Conservation (phyloP, 2,888 invertebrate genomes). For the Lampropteryx suffumata region DNA sequence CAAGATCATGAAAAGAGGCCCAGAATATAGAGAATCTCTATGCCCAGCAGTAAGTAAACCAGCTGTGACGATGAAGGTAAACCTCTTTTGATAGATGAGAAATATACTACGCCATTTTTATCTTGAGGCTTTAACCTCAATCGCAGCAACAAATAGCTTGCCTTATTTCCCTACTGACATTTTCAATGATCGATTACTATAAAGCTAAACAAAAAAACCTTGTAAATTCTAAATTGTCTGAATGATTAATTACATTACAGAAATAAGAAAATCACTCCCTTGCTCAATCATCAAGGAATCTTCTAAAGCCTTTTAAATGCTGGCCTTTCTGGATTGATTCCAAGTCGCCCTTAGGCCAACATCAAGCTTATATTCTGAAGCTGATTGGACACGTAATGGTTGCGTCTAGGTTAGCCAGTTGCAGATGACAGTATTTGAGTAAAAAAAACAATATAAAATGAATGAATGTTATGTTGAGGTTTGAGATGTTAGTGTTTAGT, state of each 20-base stretch:
- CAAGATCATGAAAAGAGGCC: no score
- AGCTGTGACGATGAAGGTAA: no score
- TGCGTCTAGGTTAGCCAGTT: no score
- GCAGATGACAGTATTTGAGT: no score
- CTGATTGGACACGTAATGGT: no score
- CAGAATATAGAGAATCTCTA: no score
- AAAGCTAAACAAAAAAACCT: slow-evolving; percentile 16
- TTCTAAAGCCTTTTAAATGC: slow-evolving; percentile 23
- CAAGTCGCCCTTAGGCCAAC: background rate
- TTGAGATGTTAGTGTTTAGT: no score
- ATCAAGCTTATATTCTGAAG: background rate
- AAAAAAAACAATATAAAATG: no score
- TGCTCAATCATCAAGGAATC: slow-evolving; percentile 22
- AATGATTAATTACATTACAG: slow-evolving; percentile 27
- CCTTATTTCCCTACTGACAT: slow-evolving; percentile 14
- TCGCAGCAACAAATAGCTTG: background rate
- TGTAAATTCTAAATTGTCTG: slow-evolving; percentile 23
- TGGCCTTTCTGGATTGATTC: slow-evolving; percentile 1
- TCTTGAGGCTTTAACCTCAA: background rate
- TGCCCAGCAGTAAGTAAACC: no score
- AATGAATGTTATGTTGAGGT: no score
- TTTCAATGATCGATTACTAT: slow-evolving; percentile 21
- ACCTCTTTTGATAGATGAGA: no score
- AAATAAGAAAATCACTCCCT: slow-evolving; percentile 23
- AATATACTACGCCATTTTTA: no score